A percentile compares a stretch with the other conserved stretches of the same genome.
These are phyloP conservation scores for Chymomyza fuscimana DNA, from an alignment of 2,888 invertebrate species.

Conservation along the genomic window DNA sequence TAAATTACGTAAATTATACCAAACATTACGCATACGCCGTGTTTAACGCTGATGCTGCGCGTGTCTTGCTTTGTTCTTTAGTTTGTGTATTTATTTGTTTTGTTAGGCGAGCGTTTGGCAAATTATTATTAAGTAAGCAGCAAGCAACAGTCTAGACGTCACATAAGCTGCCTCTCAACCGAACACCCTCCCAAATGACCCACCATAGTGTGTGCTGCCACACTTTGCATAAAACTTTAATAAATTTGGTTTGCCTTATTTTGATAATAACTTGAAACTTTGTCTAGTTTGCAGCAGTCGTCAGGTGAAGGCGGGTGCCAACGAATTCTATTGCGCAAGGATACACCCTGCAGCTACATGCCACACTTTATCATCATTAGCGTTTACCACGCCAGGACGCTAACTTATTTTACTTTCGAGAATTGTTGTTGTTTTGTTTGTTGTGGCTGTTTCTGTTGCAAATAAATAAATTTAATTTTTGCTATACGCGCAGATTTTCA, in stretches of 20 bases:
- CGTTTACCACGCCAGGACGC: conserved; percentile 14
- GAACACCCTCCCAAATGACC: neutral
- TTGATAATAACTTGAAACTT: conserved; percentile 62
- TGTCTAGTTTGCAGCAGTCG: conserved; percentile 37
- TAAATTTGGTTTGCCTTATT: conserved; percentile 58
- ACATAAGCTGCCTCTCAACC: conserved; percentile 2
- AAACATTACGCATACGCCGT: conserved; percentile 56
- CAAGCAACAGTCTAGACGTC: conserved; percentile 56
- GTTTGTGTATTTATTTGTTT: conserved; percentile 43
- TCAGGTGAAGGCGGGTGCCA: conserved; percentile 16
- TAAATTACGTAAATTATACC: conserved; percentile 56
- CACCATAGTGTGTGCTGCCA: neutral
- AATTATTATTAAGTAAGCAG: conserved; percentile 63
- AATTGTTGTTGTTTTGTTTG: neutral
- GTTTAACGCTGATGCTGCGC: conserved; percentile 22
- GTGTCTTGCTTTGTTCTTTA: conserved; percentile 1
- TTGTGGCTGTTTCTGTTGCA: conserved; percentile 23
- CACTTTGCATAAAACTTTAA: conserved; percentile 51
- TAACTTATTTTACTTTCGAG: conserved; percentile 14
- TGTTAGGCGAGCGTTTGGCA: conserved; percentile 41
- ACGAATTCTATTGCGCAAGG: neutral
- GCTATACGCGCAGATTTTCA: conserved; percentile 42
- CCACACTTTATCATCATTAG: conserved; percentile 66
- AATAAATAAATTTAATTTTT: conserved; percentile 57
- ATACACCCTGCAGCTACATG: conserved; percentile 10